Conservation (phyloP, 2,888 invertebrate genomes). For the Octodonta nipae region DNA sequence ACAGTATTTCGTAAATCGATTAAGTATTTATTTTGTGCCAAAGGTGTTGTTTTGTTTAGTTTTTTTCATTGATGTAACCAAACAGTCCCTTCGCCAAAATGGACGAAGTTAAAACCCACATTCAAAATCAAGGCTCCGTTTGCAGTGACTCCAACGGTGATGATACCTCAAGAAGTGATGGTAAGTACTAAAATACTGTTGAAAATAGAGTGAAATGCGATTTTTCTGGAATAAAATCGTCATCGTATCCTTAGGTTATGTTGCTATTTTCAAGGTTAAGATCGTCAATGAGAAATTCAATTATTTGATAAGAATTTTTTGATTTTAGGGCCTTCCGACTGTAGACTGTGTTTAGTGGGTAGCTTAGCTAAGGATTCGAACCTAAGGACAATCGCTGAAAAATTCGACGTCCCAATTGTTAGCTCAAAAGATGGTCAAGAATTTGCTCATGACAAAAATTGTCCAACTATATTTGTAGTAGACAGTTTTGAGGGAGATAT, state of each 20-base stretch:
- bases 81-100: conserved; percentile 32
- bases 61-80: conserved; percentile 29
- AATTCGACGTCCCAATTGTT: conserved; percentile 49
- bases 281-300: too few species aligned
- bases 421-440: conserved; percentile 49
- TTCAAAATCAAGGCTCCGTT: conserved; percentile 32
- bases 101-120: conserved; percentile 34
- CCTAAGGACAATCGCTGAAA: conserved; percentile 44
- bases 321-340: too few species aligned
- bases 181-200: conserved; percentile 22
- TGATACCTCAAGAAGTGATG: conserved; percentile 27
- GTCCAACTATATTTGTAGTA: conserved; percentile 54
- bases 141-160: conserved; percentile 34
- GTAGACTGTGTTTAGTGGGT: conserved; percentile 52
- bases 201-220: neutral
- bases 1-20: conserved; percentile 14
- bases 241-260: conserved; percentile 22
- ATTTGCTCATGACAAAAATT: conserved; percentile 42
- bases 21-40: conserved; percentile 6
- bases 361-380: conserved; percentile 40
- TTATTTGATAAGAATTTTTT: too few species aligned
- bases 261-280: conserved; percentile 23
- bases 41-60: conserved; percentile 8
- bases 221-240: conserved; percentile 6
- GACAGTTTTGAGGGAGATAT: conserved; percentile 60